A percentile compares a stretch with the other conserved stretches of the same genome.
These are phyloP conservation scores for Acrocephalus kingi DNA, from an alignment of 2,113 vertebrate genomes.

Conservation along the genomic window DNA sequence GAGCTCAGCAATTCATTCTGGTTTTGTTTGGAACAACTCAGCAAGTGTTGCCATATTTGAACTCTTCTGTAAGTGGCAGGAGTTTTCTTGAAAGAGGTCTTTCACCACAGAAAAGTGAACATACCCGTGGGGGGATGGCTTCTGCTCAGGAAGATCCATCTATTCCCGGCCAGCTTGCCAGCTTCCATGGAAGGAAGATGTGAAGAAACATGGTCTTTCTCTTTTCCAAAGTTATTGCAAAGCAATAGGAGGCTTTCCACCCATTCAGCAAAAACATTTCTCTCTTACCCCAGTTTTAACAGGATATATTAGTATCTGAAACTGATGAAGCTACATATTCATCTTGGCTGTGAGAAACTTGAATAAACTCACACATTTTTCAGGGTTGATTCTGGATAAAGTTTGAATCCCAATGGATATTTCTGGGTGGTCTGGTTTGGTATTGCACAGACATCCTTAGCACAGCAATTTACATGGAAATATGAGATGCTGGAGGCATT, in stretches of 20 bases:
- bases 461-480: background rate
- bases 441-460: background rate
- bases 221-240: background rate
- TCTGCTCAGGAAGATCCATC: background rate
- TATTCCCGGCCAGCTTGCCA: background rate
- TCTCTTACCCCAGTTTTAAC: background rate
- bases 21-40: constrained; percentile 6
- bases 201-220: background rate
- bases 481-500: background rate
- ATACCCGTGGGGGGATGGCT: background rate
- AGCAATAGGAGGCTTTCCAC: background rate
- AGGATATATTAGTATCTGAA: background rate
- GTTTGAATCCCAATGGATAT: background rate
- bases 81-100: background rate
- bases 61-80: background rate
- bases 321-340: background rate
- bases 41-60: background rate
- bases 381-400: background rate
- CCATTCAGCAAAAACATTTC: background rate
- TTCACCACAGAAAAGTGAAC: background rate
- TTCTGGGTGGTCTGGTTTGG: background rate
- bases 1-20: constrained; percentile 5
- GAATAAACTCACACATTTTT: background rate
- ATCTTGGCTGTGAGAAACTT: background rate
- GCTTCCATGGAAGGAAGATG: background rate